Percentiles rank a stretch among this genome's conserved stretches.
Conservation (phyloP, 2,113 vertebrate genomes). For the Apistogramma diplotaenia region DNA sequence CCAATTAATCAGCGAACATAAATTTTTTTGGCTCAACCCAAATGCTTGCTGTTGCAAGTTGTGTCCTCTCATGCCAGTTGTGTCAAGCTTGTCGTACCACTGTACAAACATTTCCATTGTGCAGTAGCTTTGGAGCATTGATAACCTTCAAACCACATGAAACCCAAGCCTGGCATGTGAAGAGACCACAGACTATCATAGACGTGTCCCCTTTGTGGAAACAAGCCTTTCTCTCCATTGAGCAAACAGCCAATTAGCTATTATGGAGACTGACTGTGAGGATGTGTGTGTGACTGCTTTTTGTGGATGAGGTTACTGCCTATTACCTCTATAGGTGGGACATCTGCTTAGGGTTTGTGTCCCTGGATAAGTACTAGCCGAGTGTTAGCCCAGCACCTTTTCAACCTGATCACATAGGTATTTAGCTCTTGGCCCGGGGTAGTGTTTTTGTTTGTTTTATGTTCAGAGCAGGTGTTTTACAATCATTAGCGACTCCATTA, state of each 20-base stretch:
- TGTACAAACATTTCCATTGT: constrained; percentile 54
- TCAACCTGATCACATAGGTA: constrained; percentile 75
- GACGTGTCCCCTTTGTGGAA: constrained; percentile 64
- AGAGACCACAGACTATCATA: constrained; percentile 49
- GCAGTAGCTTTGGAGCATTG: constrained; percentile 34
- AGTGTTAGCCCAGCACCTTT: constrained; percentile 58
- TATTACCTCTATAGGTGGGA: constrained; percentile 67
- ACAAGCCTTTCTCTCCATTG: constrained; percentile 60
- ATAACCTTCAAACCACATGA: constrained; percentile 57
- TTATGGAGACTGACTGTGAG: constrained; percentile 55
- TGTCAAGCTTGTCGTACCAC: background rate
- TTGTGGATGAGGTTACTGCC: constrained; percentile 55
- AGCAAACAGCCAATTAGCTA: constrained; percentile 74
- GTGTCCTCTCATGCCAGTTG: background rate
- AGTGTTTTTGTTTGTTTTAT: constrained; percentile 80
- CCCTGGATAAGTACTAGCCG: constrained; percentile 54
- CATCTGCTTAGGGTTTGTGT: constrained; percentile 72
- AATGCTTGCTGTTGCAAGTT: background rate
- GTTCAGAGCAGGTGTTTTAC: constrained; percentile 82
- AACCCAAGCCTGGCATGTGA: constrained; percentile 61
- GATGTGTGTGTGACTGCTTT: constrained; percentile 41
- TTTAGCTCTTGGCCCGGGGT: constrained; percentile 70
- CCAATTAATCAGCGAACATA: background rate
- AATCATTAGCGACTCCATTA: constrained; percentile 75
- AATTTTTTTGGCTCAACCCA: background rate